These are phyloP conservation scores for Myocastor coypus DNA, from an alignment of 2,113 vertebrate genomes.

Conservation along the genomic window DNA sequence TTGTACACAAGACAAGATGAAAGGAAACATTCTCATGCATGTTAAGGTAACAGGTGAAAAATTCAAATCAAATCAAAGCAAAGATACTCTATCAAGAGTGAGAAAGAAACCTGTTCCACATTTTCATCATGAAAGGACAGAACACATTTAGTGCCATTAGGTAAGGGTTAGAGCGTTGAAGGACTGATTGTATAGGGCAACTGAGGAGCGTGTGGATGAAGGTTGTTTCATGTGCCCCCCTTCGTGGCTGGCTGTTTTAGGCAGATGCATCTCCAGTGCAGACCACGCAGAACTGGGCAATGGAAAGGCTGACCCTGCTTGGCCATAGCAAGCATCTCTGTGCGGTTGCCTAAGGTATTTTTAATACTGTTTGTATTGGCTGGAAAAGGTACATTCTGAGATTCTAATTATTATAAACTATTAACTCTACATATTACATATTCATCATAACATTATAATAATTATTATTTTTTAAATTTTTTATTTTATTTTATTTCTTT, in stretches of 20 bases:
- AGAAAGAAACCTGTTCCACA: background rate
- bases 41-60: background rate
- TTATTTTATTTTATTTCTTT: too few relatives aligned
- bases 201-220: background rate
- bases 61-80: constrained; percentile 31
- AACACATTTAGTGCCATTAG: background rate
- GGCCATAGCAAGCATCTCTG: background rate
- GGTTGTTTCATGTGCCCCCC: background rate
- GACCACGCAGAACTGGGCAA: background rate
- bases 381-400: constrained; percentile 16
- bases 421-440: background rate
- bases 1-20: background rate
- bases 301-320: background rate
- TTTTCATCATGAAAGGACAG: background rate
- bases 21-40: background rate
- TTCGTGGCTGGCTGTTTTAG: background rate
- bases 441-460: background rate
- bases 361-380: background rate
- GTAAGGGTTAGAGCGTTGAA: background rate
- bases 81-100: background rate
- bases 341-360: background rate
- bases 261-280: background rate
- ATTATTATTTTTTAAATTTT: too few relatives aligned
- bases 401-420: background rate
- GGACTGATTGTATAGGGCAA: background rate